Conservation (phyloP, 1,140 invertebrate genomes). For the Psix sp. region DNA sequence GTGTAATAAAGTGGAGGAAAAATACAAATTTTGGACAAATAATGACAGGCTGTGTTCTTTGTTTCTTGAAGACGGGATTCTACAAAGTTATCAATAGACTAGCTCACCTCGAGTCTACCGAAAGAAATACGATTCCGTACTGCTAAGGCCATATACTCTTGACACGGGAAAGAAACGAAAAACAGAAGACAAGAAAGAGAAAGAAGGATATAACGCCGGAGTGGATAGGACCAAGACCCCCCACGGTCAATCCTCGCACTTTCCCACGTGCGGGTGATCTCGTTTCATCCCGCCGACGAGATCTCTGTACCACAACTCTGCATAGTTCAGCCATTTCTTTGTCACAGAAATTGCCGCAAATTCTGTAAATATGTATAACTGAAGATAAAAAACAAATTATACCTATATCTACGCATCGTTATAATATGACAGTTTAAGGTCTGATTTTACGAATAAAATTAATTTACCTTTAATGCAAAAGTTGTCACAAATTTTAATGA, state of each 20-base stretch:
- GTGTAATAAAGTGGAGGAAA: constrained; percentile 20
- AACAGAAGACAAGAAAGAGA: constrained; percentile 59
- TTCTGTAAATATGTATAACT: constrained; percentile 18
- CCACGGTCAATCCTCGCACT: constrained; percentile 75
- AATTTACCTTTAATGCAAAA: too few relatives aligned
- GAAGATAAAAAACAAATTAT: too few relatives aligned
- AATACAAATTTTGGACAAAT: constrained; percentile 49
- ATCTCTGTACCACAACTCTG: constrained; percentile 67
- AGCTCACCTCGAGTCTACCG: constrained; percentile 61
- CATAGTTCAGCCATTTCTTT: constrained; percentile 62
- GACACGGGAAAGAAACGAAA: constrained; percentile 59
- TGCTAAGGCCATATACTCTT: constrained; percentile 64
- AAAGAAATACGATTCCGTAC: constrained; percentile 72
- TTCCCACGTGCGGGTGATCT: constrained; percentile 77
- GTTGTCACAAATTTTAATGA: too few relatives aligned
- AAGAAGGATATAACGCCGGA: constrained; percentile 58
- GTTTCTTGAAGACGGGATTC: constrained; percentile 55
- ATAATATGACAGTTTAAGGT: too few relatives aligned
- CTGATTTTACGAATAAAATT: too few relatives aligned
- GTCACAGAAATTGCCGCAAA: constrained; percentile 54
- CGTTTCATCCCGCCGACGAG: constrained; percentile 74
- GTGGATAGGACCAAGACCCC: constrained; percentile 70
- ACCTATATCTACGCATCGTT: too few relatives aligned
- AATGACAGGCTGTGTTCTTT: constrained; percentile 53
- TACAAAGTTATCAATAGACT: constrained; percentile 60